phyloP scores from a whole-genome alignment of 2,113 vertebrate species.

The Astur gentilis region DNA sequence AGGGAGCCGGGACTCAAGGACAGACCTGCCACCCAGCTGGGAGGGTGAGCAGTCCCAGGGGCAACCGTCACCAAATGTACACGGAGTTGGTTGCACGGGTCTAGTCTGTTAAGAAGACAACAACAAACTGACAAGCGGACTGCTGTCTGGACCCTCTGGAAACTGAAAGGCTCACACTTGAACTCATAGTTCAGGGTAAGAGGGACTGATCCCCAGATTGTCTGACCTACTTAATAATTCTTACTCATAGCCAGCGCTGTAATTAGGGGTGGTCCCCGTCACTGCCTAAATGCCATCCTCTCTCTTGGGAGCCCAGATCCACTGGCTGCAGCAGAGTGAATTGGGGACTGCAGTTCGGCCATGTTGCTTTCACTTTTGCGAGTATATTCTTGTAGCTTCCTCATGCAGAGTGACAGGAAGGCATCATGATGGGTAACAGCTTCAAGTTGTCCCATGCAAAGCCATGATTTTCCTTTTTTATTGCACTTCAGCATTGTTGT shows the following conservation, averaged over 20 bases:
- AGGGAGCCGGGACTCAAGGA: background rate
- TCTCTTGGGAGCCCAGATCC: background rate
- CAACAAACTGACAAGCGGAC: background rate
- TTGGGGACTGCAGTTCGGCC: background rate
- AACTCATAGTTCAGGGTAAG: background rate
- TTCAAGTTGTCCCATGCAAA: background rate
- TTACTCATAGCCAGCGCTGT: background rate
- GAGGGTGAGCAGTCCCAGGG: rapidly evolving
- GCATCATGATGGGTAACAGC: background rate
- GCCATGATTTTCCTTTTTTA: background rate
- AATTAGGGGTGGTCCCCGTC: background rate
- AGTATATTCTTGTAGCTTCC: background rate
- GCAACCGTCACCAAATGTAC: background rate
- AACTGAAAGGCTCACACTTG: background rate
- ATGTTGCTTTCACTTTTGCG: background rate
- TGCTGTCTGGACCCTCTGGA: background rate
- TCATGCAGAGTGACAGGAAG: background rate
- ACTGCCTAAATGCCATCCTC: background rate
- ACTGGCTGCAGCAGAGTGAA: background rate
- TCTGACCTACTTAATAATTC: background rate
- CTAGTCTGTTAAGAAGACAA: background rate
- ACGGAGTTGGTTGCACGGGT: background rate
- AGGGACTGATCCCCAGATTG: background rate
- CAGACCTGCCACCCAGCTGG: rapidly evolving
- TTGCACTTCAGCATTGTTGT: background rate